phyloP scores from a whole-genome alignment of 2,797 vertebrate species.

The Pristis pectinata region DNA sequence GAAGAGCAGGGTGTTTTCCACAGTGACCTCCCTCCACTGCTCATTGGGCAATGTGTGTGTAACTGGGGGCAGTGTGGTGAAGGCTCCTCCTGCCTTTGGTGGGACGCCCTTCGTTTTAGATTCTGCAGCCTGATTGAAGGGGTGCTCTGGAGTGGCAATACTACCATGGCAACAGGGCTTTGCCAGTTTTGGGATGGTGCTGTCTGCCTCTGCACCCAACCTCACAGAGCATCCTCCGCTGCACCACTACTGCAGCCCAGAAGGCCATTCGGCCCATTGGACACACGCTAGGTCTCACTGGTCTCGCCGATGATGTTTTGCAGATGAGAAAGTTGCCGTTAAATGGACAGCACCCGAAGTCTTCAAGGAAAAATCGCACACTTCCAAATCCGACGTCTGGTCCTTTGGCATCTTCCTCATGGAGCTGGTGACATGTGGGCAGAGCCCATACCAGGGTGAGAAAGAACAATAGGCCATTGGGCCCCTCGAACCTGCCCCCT shows the following conservation, averaged over 20 bases:
- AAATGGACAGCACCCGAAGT: constrained; percentile 19
- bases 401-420: constrained; percentile 18
- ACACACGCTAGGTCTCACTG: background rate
- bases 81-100: background rate
- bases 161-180: background rate
- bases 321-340: constrained; percentile 19
- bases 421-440: background rate
- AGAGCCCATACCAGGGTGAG: background rate
- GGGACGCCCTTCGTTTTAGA: background rate
- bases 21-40: too few species aligned
- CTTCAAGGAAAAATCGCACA: background rate
- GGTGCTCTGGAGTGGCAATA: background rate
- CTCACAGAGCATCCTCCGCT: too few species aligned
- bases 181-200: background rate
- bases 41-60: too few species aligned
- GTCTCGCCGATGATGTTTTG: background rate
- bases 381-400: constrained; percentile 1
- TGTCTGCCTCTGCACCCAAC: background rate
- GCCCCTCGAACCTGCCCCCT: too few species aligned
- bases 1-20: too few species aligned
- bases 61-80: too few species aligned
- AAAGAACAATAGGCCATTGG: too few species aligned
- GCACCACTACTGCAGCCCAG: background rate
- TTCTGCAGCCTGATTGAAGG: too few species aligned
- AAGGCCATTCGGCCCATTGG: background rate